Evolutionary conservation across 2,113 vertebrate species (phyloP).

Genomic region (Osmerus mordax): DNA sequence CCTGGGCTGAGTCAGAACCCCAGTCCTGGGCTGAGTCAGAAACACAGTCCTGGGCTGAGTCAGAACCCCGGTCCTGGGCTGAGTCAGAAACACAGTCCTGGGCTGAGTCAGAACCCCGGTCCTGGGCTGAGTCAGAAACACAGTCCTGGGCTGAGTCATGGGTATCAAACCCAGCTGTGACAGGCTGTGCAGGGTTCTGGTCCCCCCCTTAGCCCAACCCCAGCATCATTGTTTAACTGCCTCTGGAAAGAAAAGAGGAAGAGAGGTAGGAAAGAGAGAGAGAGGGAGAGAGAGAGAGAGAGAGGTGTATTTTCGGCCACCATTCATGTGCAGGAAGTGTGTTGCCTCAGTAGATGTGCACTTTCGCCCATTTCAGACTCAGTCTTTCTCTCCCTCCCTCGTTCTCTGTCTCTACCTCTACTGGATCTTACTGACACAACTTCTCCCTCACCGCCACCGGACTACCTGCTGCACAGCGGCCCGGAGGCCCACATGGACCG

Average conservation of each 20-base stretch:
- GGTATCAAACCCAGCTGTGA: background rate
- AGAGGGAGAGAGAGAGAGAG: constrained; percentile 16
- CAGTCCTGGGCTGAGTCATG: background rate
- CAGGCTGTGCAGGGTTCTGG: background rate
- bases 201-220: background rate
- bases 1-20: too few species aligned
- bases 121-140: background rate
- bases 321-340: constrained; percentile 31
- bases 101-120: too few species aligned
- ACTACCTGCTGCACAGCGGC: background rate
- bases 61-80: too few species aligned
- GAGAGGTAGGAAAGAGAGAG: background rate
- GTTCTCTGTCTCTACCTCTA: background rate
- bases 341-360: constrained; percentile 4
- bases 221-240: background rate
- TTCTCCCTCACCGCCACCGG: background rate
- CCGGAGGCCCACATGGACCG: constrained; percentile 47
- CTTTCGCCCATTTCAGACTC: constrained; percentile 16
- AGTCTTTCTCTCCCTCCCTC: background rate
- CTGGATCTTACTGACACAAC: background rate
- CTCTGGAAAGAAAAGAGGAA: background rate
- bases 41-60: too few species aligned
- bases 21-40: too few species aligned
- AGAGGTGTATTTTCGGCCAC: constrained; percentile 46
- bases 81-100: too few species aligned